Conservation (phyloP, 2,888 invertebrate genomes). For the Sinelater perroti region DNA sequence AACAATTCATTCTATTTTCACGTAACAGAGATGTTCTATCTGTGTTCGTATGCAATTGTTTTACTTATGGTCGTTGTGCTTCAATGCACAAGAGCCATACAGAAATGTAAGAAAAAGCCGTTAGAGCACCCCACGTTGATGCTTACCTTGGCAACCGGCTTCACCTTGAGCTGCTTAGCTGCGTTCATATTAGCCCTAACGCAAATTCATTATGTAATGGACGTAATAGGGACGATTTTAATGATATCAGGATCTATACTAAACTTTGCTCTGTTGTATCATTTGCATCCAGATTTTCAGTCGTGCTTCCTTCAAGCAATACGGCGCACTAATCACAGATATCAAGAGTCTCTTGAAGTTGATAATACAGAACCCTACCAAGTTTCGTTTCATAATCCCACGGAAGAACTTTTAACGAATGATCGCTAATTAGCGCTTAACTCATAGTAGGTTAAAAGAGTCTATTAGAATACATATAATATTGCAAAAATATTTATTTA, state of each 20-base stretch:
- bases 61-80: conserved; percentile 4
- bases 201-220: not conserved
- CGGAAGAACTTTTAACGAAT: conserved; percentile 5
- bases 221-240: too few relatives aligned
- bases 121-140: not conserved
- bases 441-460: too few relatives aligned
- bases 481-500: too few relatives aligned
- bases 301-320: conserved; percentile 18
- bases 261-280: conserved; percentile 14
- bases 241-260: conserved; percentile 4
- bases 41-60: too few relatives aligned
- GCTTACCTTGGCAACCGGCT: conserved; percentile 1
- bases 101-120: conserved; percentile 14
- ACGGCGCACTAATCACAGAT: conserved; percentile 8
- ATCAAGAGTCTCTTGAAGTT: conserved; percentile 16
- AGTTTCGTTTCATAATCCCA: conserved; percentile 18
- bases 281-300: conserved; percentile 21
- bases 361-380: not conserved
- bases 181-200: not conserved
- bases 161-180: not conserved
- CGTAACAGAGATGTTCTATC: too few relatives aligned
- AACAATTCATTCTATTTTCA: not conserved
- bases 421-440: too few relatives aligned
- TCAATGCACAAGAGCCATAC: conserved; percentile 1
- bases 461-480: too few relatives aligned